A percentile compares a stretch with the other conserved stretches of the same genome.
These are phyloP conservation scores for Molossus alvarezi DNA, from an alignment of 2,797 vertebrate species.

Conservation along the genomic window DNA sequence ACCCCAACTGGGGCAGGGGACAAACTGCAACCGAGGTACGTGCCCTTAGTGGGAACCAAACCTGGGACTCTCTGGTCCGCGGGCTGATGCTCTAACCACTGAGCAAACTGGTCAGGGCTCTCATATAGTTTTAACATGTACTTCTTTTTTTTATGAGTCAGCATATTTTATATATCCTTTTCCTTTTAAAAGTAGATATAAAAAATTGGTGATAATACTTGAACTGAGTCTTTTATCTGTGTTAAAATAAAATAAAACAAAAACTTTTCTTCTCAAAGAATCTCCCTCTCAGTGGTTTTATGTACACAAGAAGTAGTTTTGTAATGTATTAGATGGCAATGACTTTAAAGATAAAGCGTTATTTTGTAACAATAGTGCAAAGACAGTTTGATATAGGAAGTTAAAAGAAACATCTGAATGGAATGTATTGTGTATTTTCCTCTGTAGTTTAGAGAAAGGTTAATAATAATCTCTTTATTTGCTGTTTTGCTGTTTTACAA, in stretches of 20 bases:
- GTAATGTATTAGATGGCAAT: not conserved
- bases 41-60: too few relatives aligned
- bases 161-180: not conserved
- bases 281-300: not conserved
- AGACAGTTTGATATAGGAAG: constrained; percentile 22
- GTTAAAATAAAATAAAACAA: constrained; percentile 3
- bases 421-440: constrained; percentile 7
- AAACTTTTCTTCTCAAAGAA: not conserved
- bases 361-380: constrained; percentile 43
- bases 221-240: not conserved
- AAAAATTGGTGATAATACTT: not conserved
- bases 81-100: too few relatives aligned
- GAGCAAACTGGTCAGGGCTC: too few relatives aligned
- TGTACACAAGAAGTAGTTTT: not conserved
- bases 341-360: constrained; percentile 11
- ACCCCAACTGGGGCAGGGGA: too few relatives aligned
- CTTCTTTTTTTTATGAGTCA: constrained; percentile 7
- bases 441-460: not conserved
- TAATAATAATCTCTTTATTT: constrained; percentile 23
- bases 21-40: too few relatives aligned
- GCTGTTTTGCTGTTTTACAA: not conserved
- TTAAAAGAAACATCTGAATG: constrained; percentile 29
- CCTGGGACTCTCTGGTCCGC: too few relatives aligned
- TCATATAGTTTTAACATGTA: not conserved
- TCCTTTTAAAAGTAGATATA: constrained; percentile 15